Evolutionary conservation across 2,797 vertebrate species (phyloP), one percentile per base, ranked within the genome.

Genomic region (Phyllotis vaccarum): DNA sequence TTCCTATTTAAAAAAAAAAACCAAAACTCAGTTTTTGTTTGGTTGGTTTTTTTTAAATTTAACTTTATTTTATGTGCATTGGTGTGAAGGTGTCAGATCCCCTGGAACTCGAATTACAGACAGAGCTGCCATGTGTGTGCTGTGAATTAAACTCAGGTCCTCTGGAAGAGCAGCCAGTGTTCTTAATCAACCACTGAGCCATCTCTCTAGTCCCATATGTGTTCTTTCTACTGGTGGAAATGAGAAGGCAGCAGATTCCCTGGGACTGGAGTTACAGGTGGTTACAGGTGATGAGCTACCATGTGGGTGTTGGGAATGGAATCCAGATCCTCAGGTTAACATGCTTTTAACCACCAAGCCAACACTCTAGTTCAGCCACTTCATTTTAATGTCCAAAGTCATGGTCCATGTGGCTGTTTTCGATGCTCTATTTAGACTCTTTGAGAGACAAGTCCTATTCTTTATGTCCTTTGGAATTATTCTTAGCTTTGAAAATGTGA

Each of bases 391-490:
- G 43, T 66, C 81, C 31, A 22, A 83, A 80, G 29, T 87, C 66
- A 64, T 80, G 34, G 76, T 90, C 40, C n/a, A 2, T 62, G 68
- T 95, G 88, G 6, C 24, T 11, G 0, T 89, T 68, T 56, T 72
- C 40, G 1, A 37, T 80, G 34, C 72, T 76, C 62, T 21, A 31
- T 24, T 74, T 91, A 9, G 52, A 60, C 80, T 75, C 13, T 10
- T 80, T 56, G 62, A 14, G 95, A 54, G 17, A 49, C 74, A 40
- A 14, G 31, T 43, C n/a, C 75, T 75, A 10, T 70, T 52, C 37
- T 83, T 81, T 94, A 72, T 31, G 3, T 80, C 66, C 21, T 93
- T 22, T 86, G n/a, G 5, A 86, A 58, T 96, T 95, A 54, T 74
- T 95, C 56, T 86, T 24, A 49, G 24, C 29, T 60, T 95, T 74